Evolutionary conservation across 2,888 invertebrate species (phyloP), one percentile per base, ranked within the genome.

Genomic region (Euplagia quadripunctaria): DNA sequence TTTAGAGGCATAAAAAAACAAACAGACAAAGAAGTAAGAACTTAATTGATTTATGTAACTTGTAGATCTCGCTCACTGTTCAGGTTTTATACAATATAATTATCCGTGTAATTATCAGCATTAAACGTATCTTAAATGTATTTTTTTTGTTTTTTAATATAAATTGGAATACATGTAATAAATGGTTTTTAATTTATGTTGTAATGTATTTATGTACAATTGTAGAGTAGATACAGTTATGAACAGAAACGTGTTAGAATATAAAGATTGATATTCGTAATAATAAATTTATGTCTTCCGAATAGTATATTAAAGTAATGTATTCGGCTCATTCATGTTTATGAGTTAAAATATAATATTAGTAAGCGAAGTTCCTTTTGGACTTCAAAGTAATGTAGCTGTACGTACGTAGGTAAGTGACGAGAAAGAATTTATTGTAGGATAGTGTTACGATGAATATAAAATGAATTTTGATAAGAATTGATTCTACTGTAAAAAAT

Each of bases 271-370:
- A 86, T 87, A 87, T 66, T 89, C 86, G 79, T 90, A 89, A 91
- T 91, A 92, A 92, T 92, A 94, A 94, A 95, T 93, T 92, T 94
- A 91, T 91, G 96, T 96, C 96, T 96, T 96, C 96, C 96, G 95
- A 89, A 90, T 95, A 96, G 95, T 86, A 82, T 90, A 89, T 90
- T 90, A 92, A 93, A 88, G 83, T 90, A 90, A 91, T 87, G 84
- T 90, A 91, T 93, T 95, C 89, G 90, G 91, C 91, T 92, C 91
- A 90, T 90, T 88, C 88, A 86, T 87, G 85, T 90, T 91, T 88
- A 90, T 92, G 89, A 87, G 90, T 92, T 90, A 78, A 83, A 78
- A 74, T 78, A 70, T 85, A 82, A 82, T 74, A 80, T 85, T 86
- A 87, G 87, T 85, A 85, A 82, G 73, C 46, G 88, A 85, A 89